A percentile compares a stretch with the other conserved stretches of the same genome.
These are phyloP conservation scores for Ciona savignyi DNA, from an alignment of 23 tunicate genomes.

Conservation along the genomic window DNA sequence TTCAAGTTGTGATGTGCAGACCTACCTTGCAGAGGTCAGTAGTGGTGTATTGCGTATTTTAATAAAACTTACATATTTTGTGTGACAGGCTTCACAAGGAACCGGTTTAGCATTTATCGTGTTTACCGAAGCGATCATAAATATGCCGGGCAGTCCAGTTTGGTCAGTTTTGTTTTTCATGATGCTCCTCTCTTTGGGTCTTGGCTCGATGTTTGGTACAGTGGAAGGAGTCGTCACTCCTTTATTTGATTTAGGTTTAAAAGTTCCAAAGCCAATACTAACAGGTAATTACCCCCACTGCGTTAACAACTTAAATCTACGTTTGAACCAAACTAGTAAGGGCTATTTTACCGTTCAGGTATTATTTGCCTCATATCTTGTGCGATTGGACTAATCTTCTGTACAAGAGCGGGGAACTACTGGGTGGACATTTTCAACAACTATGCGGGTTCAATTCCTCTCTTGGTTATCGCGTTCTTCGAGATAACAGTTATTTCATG, in stretches of 20 bases:
- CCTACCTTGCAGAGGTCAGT: constrained; percentile 55
- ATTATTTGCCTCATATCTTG: constrained; percentile 61
- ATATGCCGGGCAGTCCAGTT: constrained; percentile 98
- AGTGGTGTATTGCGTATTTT: background rate
- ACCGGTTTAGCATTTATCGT: constrained; percentile 97
- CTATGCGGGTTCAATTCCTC: constrained; percentile 90
- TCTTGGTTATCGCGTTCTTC: constrained; percentile 85
- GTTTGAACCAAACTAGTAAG: background rate
- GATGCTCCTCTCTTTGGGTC: constrained; percentile 93
- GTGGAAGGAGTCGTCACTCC: constrained; percentile 99
- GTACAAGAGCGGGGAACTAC: constrained; percentile 88
- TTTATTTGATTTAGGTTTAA: constrained; percentile 77
- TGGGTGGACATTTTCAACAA: constrained; percentile 93
- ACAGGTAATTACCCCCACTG: constrained; percentile 42
- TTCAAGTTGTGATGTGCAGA: constrained; percentile 37
- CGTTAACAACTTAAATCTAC: background rate
- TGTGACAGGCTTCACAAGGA: constrained; percentile 81
- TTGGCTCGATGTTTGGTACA: constrained; percentile 99
- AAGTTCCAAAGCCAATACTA: constrained; percentile 64
- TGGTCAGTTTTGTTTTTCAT: constrained; percentile 95
- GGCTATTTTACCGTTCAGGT: constrained; percentile 20
- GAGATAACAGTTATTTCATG: constrained; percentile 74
- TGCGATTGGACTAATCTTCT: constrained; percentile 71
- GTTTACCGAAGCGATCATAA: constrained; percentile 96
- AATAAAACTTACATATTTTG: background rate